Base-by-base conservation (phyloP, 37 sponge, comb jelly and placozoan species). In the Halichondria panicea region DNA sequence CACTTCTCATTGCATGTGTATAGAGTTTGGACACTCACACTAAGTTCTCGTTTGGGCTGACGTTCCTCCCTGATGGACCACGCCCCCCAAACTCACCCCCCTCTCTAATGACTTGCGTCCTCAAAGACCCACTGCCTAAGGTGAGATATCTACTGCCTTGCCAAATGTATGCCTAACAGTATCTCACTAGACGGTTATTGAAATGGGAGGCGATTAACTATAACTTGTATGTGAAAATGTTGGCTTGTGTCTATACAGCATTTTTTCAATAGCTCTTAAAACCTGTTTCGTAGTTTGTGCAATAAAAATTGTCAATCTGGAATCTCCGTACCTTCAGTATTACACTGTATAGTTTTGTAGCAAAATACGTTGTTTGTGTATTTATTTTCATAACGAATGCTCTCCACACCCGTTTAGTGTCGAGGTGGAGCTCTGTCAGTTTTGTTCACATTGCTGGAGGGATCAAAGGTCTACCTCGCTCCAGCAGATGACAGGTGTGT, bases 61-160 rank as follows among this genome's bases (percentile, higher is more conserved):
- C 88, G 0, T 81, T 81, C 36, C 88, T 88, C 35, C 88, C 88
- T 22, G 77, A 88, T 60, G 63, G 74, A 21, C 77, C 82, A n/a
- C 82, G 71, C 48, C 71, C 62, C 5, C 83, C 75, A 19, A 65
- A 73, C 67, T 73, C 83, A 8, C 53, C 84, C 21, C 79, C 73
- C 37, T 72, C 74, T 24, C 66, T 86, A 8, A 53, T 87, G 3
- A 68, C 78, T 22, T 76, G 73, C 43, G 28, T 86, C 39, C 41
- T 74, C 41, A 78, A 55, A 36, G 79, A 86, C 57, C 66, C 79
- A 44, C 36, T 25, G 4, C 69, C 67, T 61, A 83, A 83, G 58
- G 84, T 68, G 43, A 70, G 58, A 13, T 6, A 9, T 71, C 72
- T 45, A 19, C 22, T 25, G 8, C 7, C 21, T 5, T 28, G 25